Base-by-base conservation (phyloP, 2,797 vertebrate species). In the Myotis planiceps region DNA sequence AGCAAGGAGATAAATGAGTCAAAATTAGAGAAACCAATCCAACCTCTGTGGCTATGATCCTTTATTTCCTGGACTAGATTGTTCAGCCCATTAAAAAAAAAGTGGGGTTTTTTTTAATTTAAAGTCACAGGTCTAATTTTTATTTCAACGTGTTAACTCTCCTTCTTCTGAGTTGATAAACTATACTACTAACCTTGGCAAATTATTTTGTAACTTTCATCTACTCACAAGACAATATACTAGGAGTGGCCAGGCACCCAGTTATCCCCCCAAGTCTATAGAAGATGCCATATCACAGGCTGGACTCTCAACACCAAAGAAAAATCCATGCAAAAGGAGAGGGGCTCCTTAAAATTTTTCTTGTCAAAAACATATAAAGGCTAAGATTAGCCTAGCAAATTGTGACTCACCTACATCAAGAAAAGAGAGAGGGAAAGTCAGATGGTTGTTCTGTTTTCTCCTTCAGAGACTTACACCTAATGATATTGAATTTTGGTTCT, bases 1-100 rank as follows among this genome's bases (percentile, higher is more conserved):
- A 94, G 34, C 12, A 84, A 89, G 60, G 21, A 60, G 27, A 75
- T 72, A 92, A 90, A 88, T 78, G 88, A 94, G 3, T 74, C 19
- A 12, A 89, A 34, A 37, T 25, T 75, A 95, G 37, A 8, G 49
- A 90, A 93, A 81, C 1, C 0, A 5, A 68, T 39, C 21, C 49
- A 69, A 63, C 6, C 16, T 92, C 75, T 65, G 5, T 65, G 23
- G 25, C n/a, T 69, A 45, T 60, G 5, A 76, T 60, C 25, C 47
- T 87, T 0, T 74, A 53, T 85, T 92, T 87, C 16, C 51, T 80
- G 66, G 4, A 81, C 23, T 34, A 23, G 13, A 79, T 69, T 84
- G 10, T 32, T 92, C 39, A 90, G 19, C 18, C 29, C 29, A 21
- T 68, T 37, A 88, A 60, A 55, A 60, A 74, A 94, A 87, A 82